A percentile compares a stretch with the other conserved stretches of the same genome.
phyloP scores from a whole-genome alignment of 2,797 vertebrate species.

The Pterois miles region DNA sequence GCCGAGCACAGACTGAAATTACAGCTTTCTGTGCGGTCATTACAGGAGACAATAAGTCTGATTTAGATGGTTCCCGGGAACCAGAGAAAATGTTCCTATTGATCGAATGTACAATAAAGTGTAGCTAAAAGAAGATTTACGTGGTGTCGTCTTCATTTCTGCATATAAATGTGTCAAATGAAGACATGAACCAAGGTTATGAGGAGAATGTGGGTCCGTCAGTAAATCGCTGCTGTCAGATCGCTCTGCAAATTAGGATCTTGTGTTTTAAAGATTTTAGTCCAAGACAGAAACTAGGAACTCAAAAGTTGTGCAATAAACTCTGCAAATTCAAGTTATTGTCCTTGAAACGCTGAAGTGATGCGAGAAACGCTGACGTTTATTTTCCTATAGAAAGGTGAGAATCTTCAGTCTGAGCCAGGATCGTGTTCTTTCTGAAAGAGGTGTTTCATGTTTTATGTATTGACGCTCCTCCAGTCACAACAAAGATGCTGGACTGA shows the following conservation, averaged over 20 bases:
- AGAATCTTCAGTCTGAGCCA: neutral
- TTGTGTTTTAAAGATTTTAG: neutral
- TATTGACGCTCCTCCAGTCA: neutral
- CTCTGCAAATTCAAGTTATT: neutral
- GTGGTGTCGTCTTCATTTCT: constrained; percentile 14
- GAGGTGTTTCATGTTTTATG: neutral
- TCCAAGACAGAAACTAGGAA: neutral
- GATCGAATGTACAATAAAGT: constrained; percentile 40
- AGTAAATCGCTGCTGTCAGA: constrained; percentile 18
- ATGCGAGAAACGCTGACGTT: neutral
- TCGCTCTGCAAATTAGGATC: neutral
- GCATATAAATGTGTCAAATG: constrained; percentile 39
- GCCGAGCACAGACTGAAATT: constrained; percentile 27
- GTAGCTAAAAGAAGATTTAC: constrained; percentile 40
- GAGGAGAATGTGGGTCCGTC: neutral
- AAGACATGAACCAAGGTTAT: neutral
- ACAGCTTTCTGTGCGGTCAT: constrained; percentile 42
- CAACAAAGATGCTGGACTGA: constrained; percentile 22
- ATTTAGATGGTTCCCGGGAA: constrained; percentile 43
- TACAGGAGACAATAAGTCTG: constrained; percentile 50
- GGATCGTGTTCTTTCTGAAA: neutral
- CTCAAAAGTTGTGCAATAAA: neutral
- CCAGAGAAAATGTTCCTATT: constrained; percentile 34
- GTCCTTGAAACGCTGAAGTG: neutral
- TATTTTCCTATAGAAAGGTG: neutral